A percentile compares a stretch with the other conserved stretches of the same genome.
These are phyloP conservation scores for Odontomyia ornata DNA, from an alignment of 2,888 invertebrate species.

Conservation along the genomic window DNA sequence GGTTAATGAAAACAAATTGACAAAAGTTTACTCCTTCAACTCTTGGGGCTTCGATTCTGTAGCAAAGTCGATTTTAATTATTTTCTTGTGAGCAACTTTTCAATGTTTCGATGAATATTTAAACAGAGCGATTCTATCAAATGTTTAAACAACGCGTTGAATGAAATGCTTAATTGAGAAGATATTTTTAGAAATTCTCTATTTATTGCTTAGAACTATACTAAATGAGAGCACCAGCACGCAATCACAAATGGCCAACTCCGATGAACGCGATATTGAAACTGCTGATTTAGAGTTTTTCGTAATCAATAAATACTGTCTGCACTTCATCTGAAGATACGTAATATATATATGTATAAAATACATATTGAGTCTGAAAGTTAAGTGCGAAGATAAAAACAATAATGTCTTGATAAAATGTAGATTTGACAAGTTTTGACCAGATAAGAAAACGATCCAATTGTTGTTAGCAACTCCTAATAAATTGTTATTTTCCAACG, in stretches of 20 bases:
- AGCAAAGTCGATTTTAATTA: neutral
- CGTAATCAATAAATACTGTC: neutral
- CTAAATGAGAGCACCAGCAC: neutral
- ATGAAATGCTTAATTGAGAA: too few relatives aligned
- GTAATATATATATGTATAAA: neutral
- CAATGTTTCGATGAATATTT: too few relatives aligned
- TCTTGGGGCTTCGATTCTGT: neutral
- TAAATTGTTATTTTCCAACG: too few relatives aligned
- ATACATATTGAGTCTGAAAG: too few relatives aligned
- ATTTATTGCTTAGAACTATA: too few relatives aligned
- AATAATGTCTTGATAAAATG: neutral
- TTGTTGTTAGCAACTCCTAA: too few relatives aligned
- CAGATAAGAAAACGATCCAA: too few relatives aligned
- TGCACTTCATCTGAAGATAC: neutral
- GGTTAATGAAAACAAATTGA: neutral
- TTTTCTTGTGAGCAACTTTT: too few relatives aligned
- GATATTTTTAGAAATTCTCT: too few relatives aligned
- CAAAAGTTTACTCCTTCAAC: neutral
- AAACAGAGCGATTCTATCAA: too few relatives aligned
- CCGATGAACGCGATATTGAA: neutral
- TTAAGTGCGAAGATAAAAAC: neutral
- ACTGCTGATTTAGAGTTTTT: neutral
- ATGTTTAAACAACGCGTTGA: too few relatives aligned
- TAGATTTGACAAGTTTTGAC: too few relatives aligned
- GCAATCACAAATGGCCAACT: neutral